Base-by-base conservation (phyloP, 2,888 invertebrate species). In the Pachymerium ferrugineum region DNA sequence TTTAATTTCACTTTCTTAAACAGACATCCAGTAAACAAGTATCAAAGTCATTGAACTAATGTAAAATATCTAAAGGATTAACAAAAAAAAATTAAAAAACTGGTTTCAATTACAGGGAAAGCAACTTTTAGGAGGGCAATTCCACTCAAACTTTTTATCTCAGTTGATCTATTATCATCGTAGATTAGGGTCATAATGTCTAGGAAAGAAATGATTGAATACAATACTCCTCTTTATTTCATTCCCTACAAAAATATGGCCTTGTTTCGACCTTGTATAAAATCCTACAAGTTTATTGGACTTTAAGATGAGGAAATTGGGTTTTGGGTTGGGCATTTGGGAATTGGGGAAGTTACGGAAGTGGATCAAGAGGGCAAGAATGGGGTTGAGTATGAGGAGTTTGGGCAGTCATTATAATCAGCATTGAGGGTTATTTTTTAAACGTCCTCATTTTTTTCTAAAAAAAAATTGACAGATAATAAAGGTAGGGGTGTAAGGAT, bases 101-200 rank as follows among this genome's bases (percentile, higher is more conserved):
- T 47, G 47, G n/a, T n/a, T n/a, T n/a, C n/a, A n/a, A n/a, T n/a
- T n/a, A n/a, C 47, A 47, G 47, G 47, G 16, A 47, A 47, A 47
- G 47, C 47, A 47, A 47, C 47, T n/a, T 47, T 47, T 19, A 47
- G 47, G 47, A 47, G 47, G 47, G 47, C 47, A 47, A 47, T 47
- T 47, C 47, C n/a, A n/a, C n/a, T n/a, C n/a, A n/a, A n/a, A 47
- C 10, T 47, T 47, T 47, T n/a, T n/a, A n/a, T n/a, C n/a, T n/a
- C n/a, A n/a, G n/a, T n/a, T n/a, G n/a, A n/a, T n/a, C n/a, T n/a
- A n/a, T n/a, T n/a, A n/a, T n/a, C n/a, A n/a, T n/a, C n/a, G n/a
- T n/a, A n/a, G n/a, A n/a, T n/a, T n/a, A n/a, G n/a, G n/a, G n/a
- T n/a, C n/a, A n/a, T n/a, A n/a, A n/a, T n/a, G n/a, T n/a, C n/a